Evolutionary conservation across 2,113 vertebrate species (phyloP).

Genomic region (Cavia aperea): DNA sequence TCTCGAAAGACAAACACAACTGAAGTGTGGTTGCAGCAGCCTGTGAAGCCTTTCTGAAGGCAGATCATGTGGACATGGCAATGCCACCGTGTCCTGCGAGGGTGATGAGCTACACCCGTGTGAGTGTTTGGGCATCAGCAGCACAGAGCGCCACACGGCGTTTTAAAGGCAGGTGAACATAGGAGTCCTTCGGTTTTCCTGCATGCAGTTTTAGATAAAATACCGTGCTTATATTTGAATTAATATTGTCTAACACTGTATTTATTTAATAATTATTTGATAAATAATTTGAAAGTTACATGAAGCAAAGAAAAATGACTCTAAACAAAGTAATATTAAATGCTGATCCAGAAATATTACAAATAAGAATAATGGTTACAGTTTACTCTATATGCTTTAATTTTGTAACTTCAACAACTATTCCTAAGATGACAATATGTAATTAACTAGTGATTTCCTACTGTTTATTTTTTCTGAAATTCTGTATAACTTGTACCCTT

Average conservation of each 20-base stretch:
- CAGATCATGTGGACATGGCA: neutral
- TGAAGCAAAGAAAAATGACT: neutral
- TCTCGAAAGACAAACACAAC: neutral
- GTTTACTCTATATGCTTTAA: neutral
- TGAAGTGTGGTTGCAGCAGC: neutral
- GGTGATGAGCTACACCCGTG: fast-evolving
- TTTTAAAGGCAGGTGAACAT: neutral
- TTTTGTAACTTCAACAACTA: too few relatives aligned
- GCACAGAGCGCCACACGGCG: too few relatives aligned
- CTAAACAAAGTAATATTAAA: neutral
- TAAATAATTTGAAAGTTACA: neutral
- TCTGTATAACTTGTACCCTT: too few relatives aligned
- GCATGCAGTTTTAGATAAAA: neutral
- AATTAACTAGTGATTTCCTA: too few relatives aligned
- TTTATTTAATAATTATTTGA: neutral
- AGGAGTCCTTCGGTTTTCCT: neutral
- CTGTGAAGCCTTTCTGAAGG: neutral
- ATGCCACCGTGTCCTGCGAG: neutral
- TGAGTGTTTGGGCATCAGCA: neutral
- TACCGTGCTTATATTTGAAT: neutral
- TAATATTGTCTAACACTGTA: neutral
- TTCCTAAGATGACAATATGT: too few relatives aligned
- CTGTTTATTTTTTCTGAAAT: too few relatives aligned
- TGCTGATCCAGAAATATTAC: neutral
- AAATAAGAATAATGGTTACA: neutral